phyloP scores from a whole-genome alignment of 1,140 invertebrate species.

The Dinoponera quadriceps region DNA sequence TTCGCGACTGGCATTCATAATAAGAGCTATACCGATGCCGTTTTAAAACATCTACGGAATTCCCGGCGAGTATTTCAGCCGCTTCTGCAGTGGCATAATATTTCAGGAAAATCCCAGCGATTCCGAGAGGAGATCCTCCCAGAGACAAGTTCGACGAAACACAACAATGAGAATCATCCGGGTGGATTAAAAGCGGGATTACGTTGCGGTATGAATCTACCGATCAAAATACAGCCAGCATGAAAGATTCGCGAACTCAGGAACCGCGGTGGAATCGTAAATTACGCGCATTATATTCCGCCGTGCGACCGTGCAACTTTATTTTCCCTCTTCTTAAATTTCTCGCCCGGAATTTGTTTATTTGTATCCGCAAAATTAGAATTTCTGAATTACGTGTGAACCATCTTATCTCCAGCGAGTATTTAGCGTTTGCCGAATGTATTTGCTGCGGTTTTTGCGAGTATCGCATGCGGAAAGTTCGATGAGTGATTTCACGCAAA shows the following conservation, averaged over 20 bases:
- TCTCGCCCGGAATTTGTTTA: not conserved
- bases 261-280: slow-evolving; percentile 46
- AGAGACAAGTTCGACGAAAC: slow-evolving; percentile 71
- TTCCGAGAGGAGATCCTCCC: slow-evolving; percentile 62
- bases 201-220: slow-evolving; percentile 61
- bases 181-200: slow-evolving; percentile 70
- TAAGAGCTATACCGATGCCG: slow-evolving; percentile 18
- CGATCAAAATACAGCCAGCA: slow-evolving; percentile 63
- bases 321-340: not conserved
- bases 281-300: slow-evolving; percentile 51
- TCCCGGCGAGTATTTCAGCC: slow-evolving; percentile 54
- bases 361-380: not conserved
- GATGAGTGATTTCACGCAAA: not conserved
- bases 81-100: slow-evolving; percentile 58
- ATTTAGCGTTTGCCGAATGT: not conserved
- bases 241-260: slow-evolving; percentile 55
- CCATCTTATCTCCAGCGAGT: not conserved
- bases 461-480: not conserved
- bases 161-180: slow-evolving; percentile 72
- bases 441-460: not conserved
- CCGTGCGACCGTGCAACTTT: not conserved
- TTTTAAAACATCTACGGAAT: slow-evolving; percentile 50
- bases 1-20: slow-evolving; percentile 20
- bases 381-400: not conserved
- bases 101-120: slow-evolving; percentile 68